Conservation (phyloP, 2,888 invertebrate genomes). For the Galerucella nymphaeae region DNA sequence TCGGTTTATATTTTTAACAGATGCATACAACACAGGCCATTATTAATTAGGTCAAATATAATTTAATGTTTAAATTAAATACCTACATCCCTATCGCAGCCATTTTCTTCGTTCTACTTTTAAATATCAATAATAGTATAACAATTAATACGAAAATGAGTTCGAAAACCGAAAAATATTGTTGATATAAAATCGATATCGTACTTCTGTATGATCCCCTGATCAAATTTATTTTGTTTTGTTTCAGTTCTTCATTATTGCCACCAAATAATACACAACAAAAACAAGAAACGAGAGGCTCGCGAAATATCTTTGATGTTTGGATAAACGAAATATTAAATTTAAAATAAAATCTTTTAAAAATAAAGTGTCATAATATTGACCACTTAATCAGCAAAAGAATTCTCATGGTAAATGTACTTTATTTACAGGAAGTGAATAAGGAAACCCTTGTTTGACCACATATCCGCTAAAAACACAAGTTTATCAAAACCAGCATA, state of each 20-base stretch:
- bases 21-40: not conserved
- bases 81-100: conserved; percentile 10
- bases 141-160: too few species aligned
- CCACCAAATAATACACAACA: too few species aligned
- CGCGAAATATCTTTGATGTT: not conserved
- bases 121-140: too few species aligned
- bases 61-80: not conserved
- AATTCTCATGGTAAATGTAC: conserved; percentile 12
- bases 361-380: not conserved
- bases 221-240: too few species aligned
- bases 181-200: too few species aligned
- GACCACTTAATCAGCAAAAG: conserved; percentile 6
- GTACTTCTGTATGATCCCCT: too few species aligned
- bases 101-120: not conserved
- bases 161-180: too few species aligned
- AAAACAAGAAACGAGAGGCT: too few species aligned
- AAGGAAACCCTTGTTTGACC: conserved; percentile 32
- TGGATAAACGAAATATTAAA: too few species aligned
- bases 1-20: too few species aligned
- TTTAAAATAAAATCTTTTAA: too few species aligned
- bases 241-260: too few species aligned
- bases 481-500: conserved; percentile 19
- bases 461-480: conserved; percentile 31
- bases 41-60: conserved; percentile 9
- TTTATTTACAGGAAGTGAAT: conserved; percentile 15